These are phyloP conservation scores for Blera fallax DNA, from an alignment of 2,888 invertebrate genomes.

Conservation along the genomic window DNA sequence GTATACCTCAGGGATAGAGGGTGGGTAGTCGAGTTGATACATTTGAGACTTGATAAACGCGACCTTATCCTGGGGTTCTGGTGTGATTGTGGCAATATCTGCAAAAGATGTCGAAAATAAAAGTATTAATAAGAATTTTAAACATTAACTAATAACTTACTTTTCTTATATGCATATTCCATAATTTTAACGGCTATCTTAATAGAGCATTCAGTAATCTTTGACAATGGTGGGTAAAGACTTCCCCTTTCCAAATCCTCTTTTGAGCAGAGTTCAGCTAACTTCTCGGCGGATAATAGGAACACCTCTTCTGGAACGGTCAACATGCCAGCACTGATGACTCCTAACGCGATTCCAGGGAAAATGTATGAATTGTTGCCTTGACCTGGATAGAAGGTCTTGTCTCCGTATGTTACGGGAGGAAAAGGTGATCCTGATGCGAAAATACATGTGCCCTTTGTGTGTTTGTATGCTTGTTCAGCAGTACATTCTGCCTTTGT, in stretches of 20 bases:
- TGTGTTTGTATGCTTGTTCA: slow-evolving; percentile 94
- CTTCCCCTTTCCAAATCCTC: slow-evolving; percentile 91
- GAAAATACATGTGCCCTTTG: slow-evolving; percentile 95
- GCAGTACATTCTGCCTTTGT: slow-evolving; percentile 99
- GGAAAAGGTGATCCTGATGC: slow-evolving; percentile 98
- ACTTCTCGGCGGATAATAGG: slow-evolving; percentile 92
- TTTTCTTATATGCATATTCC: slow-evolving; percentile 90
- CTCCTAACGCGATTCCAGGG: slow-evolving; percentile 96
- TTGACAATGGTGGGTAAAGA: slow-evolving; percentile 93
- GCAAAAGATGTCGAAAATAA: slow-evolving; percentile 73
- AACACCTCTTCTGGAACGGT: slow-evolving; percentile 96
- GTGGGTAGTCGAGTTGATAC: slow-evolving; percentile 88
- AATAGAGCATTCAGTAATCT: slow-evolving; percentile 93
- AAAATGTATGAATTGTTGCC: slow-evolving; percentile 99
- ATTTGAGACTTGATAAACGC: slow-evolving; percentile 90
- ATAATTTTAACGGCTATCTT: slow-evolving; percentile 92
- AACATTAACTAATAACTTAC: slow-evolving; percentile 81
- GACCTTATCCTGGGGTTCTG: slow-evolving; percentile 88
- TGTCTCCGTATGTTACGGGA: slow-evolving; percentile 90
- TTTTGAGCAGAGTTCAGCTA: slow-evolving; percentile 91
- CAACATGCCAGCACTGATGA: slow-evolving; percentile 92
- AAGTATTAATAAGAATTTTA: background rate
- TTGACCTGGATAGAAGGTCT: slow-evolving; percentile 94
- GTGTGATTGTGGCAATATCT: slow-evolving; percentile 90
- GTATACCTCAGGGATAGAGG: slow-evolving; percentile 86